Evolutionary conservation across 2,888 invertebrate genomes (phyloP), one percentile per base, ranked within the genome.

Genomic region (Luperina nickerlii): DNA sequence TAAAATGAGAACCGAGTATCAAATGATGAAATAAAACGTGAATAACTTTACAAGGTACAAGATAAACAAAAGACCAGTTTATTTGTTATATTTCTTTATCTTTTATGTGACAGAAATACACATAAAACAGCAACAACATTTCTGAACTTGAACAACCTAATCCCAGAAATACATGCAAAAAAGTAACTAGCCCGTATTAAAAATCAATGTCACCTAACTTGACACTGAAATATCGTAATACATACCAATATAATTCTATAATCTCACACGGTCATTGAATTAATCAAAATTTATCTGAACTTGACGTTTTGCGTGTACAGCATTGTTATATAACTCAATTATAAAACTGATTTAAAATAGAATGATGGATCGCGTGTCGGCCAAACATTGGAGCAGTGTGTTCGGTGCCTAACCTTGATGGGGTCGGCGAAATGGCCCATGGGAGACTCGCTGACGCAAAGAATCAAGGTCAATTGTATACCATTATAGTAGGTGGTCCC

Each of bases 391-490:
- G 42, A 82, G 57, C 89, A 18, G 85, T 91, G 78, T 90, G 89
- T 89, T 77, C 76, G 81, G n/a, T 60, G 13, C 15, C 24, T 78
- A 84, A 87, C 91, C 92, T 92, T 91, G 90, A 70, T 79, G 84
- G 88, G 91, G 92, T 92, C 91, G 87, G 90, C 82, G 91, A 94
- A 94, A 94, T 93, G 92, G 92, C 91, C 88, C 88, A 90, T 91
- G 91, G 92, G 92, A 93, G 89, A 91, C 92, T 89, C 91, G 77
- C 82, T 94, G 94, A 94, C 95, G 94, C 90, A 93, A 90, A 87
- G 81, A 85, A 90, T 90, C 93, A 95, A 95, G 95, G 95, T 85
- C 92, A 89, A 88, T 88, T 73, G 89, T 90, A 86, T 90, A 89
- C 91, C 89, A 91, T 92, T 90, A 92, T 80, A 81, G 87, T 81